Evolutionary conservation across 2,113 vertebrate genomes (phyloP).

Genomic region (Pungitius pungitius): DNA sequence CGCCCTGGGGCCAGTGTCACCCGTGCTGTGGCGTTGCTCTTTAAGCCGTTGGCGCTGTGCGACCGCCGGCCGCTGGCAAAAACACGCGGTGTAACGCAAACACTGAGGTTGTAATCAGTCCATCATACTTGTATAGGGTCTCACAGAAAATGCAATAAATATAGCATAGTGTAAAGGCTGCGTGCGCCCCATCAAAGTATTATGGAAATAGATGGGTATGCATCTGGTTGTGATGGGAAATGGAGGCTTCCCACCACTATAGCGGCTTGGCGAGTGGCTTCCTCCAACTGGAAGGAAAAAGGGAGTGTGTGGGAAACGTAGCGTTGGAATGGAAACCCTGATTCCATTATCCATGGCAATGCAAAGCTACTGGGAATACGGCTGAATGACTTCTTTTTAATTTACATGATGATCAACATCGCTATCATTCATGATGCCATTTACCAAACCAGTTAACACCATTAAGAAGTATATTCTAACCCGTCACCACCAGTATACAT

Average conservation of each 20-base stretch:
- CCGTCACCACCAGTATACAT: not conserved
- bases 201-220: slow-evolving; percentile 63
- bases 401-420: not conserved
- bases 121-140: slow-evolving; percentile 16
- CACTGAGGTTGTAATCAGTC: slow-evolving; percentile 63
- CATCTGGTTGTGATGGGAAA: slow-evolving; percentile 70
- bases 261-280: slow-evolving; percentile 56
- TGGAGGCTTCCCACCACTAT: slow-evolving; percentile 58
- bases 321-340: slow-evolving; percentile 50
- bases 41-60: slow-evolving; percentile 30
- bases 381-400: slow-evolving; percentile 16
- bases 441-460: not conserved
- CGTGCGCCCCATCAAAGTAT: slow-evolving; percentile 19
- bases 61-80: slow-evolving; percentile 45
- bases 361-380: slow-evolving; percentile 26
- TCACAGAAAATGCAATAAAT: slow-evolving; percentile 21
- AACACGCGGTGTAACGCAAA: slow-evolving; percentile 55
- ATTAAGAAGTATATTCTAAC: not conserved
- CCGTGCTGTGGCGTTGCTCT: slow-evolving; percentile 29
- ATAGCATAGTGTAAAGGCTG: slow-evolving; percentile 28
- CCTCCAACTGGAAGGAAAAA: slow-evolving; percentile 62
- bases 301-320: slow-evolving; percentile 60
- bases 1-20: slow-evolving; percentile 28
- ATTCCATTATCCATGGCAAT: slow-evolving; percentile 38
- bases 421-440: not conserved